Evolutionary conservation across 2,797 vertebrate species (phyloP), one percentile per base, ranked within the genome.

Genomic region (Danio kyathit): DNA sequence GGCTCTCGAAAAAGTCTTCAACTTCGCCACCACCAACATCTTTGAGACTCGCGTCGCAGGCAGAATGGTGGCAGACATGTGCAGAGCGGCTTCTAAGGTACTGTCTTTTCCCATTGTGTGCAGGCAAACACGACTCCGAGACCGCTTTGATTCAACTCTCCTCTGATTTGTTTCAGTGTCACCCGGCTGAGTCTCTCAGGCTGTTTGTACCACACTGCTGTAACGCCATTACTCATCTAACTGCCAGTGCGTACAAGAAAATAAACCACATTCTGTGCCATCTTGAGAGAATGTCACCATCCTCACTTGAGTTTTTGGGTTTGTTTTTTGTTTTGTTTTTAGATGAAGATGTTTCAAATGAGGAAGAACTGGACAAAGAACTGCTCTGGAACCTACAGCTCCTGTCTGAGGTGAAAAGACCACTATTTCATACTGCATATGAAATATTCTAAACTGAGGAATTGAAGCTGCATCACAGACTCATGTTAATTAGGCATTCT

Each of bases 11-110:
- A 99, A 99, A 82, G 95, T 99, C 75, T 97, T 95, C 83, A 96
- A 95, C 88, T 99, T 99, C 88, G 96, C 97, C 80, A 90, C 97
- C 72, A 96, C 96, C 72, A 97, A 97, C 90, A 96, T 98, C 91
- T 99, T 99, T 91, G 98, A 99, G 94, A 98, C 97, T 0, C 96
- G 97, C 80, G 97, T 99, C 79, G 96, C 98, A 16, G 98, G 97
- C 83, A 95, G 96, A 83, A 99, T 99, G 98, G 97, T 99, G 85
- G 97, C 98, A 0, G 96, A 99, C 86, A 96, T 99, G 96, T 99
- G 97, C 94, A 94, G 97, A 86, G 98, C 97, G 84, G 95, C 97
- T 81, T 95, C 96, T 19, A 99, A 98, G 94, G 97, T 98, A 82
- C 75, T 89, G 12, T 56, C 48, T 19, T 52, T 56, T 14, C 10